These are phyloP conservation scores for Cotesia vestalis DNA, from an alignment of 1,140 invertebrate genomes.

Conservation along the genomic window DNA sequence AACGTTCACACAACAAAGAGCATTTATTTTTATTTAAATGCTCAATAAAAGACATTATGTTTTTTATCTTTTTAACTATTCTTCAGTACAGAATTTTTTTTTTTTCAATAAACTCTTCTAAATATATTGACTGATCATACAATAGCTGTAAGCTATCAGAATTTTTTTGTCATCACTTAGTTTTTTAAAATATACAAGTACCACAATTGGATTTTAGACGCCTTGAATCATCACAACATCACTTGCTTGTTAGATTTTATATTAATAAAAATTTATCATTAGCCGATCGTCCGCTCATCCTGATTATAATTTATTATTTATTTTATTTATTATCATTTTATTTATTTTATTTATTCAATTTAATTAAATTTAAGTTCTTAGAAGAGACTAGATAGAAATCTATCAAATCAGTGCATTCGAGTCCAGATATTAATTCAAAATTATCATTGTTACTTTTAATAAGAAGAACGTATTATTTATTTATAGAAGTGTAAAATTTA, in stretches of 20 bases:
- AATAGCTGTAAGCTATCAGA: background rate
- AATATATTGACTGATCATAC: constrained; percentile 26
- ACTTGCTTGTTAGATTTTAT: too few species aligned
- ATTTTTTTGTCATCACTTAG: constrained; percentile 1
- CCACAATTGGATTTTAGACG: constrained; percentile 16
- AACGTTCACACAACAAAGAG: constrained; percentile 8
- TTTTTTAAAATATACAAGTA: background rate
- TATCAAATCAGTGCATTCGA: constrained; percentile 25
- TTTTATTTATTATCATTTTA: background rate
- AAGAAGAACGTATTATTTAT: constrained; percentile 34
- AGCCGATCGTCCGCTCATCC: background rate
- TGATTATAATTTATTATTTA: background rate
- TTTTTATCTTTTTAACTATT: constrained; percentile 6
- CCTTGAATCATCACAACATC: background rate
- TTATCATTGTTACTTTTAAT: constrained; percentile 11
- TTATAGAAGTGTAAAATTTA: constrained; percentile 44
- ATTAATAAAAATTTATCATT: background rate
- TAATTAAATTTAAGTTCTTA: background rate
- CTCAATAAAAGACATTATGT: constrained; percentile 14
- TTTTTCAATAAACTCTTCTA: constrained; percentile 21
- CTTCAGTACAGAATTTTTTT: background rate
- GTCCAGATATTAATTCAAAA: constrained; percentile 33
- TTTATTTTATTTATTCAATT: background rate
- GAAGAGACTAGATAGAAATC: background rate
- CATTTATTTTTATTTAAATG: background rate